These are phyloP conservation scores for Lepidurus couesii DNA, from an alignment of 1,140 invertebrate genomes.

Conservation along the genomic window DNA sequence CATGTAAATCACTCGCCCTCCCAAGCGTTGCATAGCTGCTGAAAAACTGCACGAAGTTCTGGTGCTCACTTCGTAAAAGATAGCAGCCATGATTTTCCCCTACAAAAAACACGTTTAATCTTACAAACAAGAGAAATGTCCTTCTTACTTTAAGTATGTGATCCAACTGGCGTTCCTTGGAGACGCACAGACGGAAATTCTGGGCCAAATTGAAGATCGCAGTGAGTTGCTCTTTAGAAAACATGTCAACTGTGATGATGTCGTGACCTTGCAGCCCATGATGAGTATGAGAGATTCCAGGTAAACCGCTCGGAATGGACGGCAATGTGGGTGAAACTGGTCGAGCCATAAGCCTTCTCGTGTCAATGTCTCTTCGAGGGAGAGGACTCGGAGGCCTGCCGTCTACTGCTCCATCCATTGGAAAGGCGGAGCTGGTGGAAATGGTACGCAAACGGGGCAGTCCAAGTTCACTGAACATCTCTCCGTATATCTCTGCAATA, in stretches of 20 bases:
- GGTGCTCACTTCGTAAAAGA: slow-evolving; percentile 97
- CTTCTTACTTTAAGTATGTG: slow-evolving; percentile 67
- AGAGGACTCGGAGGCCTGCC: slow-evolving; percentile 23
- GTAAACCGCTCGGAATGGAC: slow-evolving; percentile 26
- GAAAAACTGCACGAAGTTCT: slow-evolving; percentile 93
- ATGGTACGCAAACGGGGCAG: slow-evolving; percentile 32
- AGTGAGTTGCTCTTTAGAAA: slow-evolving; percentile 84
- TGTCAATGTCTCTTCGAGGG: background rate
- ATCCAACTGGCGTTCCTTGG: slow-evolving; percentile 75
- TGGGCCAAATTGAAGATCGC: slow-evolving; percentile 92
- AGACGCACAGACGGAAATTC: slow-evolving; percentile 70
- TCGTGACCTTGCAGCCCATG: slow-evolving; percentile 68
- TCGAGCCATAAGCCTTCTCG: slow-evolving; percentile 24
- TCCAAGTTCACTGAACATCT: slow-evolving; percentile 41
- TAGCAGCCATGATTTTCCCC: slow-evolving; percentile 90
- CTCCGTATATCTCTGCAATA: slow-evolving; percentile 38
- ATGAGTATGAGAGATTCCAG: slow-evolving; percentile 26
- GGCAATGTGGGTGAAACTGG: slow-evolving; percentile 28
- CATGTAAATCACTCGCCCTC: slow-evolving; percentile 83
- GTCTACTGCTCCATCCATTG: background rate
- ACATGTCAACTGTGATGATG: slow-evolving; percentile 76
- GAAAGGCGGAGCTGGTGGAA: slow-evolving; percentile 26
- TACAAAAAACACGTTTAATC: slow-evolving; percentile 42
- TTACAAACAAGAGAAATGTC: background rate
- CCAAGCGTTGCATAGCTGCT: slow-evolving; percentile 91